Evolutionary conservation across 2,113 vertebrate species (phyloP).

Genomic region (Erythrolamprus reginae): DNA sequence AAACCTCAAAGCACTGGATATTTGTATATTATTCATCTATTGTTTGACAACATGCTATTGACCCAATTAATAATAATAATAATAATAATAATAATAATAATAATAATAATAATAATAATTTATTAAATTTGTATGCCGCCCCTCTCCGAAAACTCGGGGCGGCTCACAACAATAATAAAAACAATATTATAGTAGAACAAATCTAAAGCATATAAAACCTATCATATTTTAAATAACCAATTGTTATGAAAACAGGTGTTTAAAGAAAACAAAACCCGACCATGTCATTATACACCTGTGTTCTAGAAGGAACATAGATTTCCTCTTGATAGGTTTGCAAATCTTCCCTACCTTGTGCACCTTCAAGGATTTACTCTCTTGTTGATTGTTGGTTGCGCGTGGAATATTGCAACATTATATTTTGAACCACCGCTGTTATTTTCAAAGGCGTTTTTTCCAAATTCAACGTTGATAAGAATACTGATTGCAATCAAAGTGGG

Average conservation of each 20-base stretch:
- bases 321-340: neutral
- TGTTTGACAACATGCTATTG: neutral
- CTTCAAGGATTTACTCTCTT: neutral
- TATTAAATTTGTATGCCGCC: too few relatives aligned
- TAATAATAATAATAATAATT: too few relatives aligned
- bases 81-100: too few relatives aligned
- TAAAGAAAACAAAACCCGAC: neutral
- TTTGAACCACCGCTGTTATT: neutral
- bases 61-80: too few relatives aligned
- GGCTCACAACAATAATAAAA: too few relatives aligned
- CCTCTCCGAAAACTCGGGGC: too few relatives aligned
- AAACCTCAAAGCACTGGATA: neutral
- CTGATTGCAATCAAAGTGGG: neutral
- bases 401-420: neutral
- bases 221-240: too few relatives aligned
- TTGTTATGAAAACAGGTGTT: neutral
- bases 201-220: too few relatives aligned
- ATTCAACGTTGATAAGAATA: neutral
- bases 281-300: too few relatives aligned
- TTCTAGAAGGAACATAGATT: neutral
- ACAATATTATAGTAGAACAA: too few relatives aligned
- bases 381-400: neutral
- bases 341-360: neutral
- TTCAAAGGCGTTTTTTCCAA: neutral
- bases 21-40: neutral